Base-by-base conservation (phyloP, 2,888 invertebrate species). In the Cyrtodaria siliqua region DNA sequence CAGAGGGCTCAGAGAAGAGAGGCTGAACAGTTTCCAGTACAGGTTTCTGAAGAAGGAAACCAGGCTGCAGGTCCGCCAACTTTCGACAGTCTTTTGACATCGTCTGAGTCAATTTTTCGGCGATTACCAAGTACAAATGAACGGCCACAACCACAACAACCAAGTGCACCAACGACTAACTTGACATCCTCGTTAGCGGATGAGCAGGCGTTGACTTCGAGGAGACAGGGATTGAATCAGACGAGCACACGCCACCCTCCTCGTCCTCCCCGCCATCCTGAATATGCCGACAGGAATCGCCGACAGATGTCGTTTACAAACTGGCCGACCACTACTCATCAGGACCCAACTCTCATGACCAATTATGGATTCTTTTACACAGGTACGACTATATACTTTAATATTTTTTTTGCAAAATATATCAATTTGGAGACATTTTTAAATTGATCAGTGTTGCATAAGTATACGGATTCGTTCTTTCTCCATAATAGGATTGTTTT, bases 321-420 rank as follows among this genome's bases (percentile, higher is more conserved):
- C 40, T 79, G 79, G 79, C 75, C 79, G 14, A 2, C 67, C 18
- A 44, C 12, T 26, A 53, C 68, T 6, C 60, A 61, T 23, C 79
- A 79, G 42, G 68, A 75, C 40, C 29, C 75, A 9, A 42, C 57
- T 4, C 40, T 60, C 23, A 75, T 79, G 74, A 64, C 63, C 27
- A 47, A 66, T 12, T 72, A 75, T 50, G 79, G 79, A 12, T 79
- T 79, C 47, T 79, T 72, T 42, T 79, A 53, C 33, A 75, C 79
- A 50, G 79, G 79, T 75, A 56, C n/a, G n/a, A n/a, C n/a, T n/a
- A n/a, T n/a, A n/a, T n/a, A n/a, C n/a, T n/a, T n/a, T n/a, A n/a
- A n/a, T n/a, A n/a, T n/a, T n/a, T n/a, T n/a, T n/a, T n/a, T n/a
- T n/a, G n/a, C n/a, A n/a, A n/a, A n/a, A n/a, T n/a, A n/a, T n/a